phyloP scores from a whole-genome alignment of 1,140 invertebrate genomes.

The Hylaeus volcanicus region DNA sequence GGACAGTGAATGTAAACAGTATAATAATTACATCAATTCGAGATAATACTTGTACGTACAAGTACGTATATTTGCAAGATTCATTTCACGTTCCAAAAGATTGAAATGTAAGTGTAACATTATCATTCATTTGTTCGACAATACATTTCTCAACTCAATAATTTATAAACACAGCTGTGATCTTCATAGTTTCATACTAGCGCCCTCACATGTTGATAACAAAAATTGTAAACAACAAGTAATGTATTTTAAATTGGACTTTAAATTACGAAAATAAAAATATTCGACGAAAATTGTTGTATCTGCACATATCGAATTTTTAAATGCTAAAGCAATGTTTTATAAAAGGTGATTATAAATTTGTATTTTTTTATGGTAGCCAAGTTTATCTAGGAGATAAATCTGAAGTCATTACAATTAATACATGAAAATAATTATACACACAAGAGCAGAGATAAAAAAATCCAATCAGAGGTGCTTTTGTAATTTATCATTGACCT shows the following conservation, averaged over 20 bases:
- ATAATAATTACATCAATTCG: neutral
- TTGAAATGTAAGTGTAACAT: neutral
- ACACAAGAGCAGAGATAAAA: slow-evolving; percentile 46
- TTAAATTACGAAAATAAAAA: neutral
- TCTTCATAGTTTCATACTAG: neutral
- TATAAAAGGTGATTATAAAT: neutral
- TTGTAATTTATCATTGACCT: slow-evolving; percentile 52
- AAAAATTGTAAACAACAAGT: neutral
- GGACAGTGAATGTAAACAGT: neutral
- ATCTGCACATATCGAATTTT: neutral
- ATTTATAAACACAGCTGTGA: slow-evolving; percentile 13
- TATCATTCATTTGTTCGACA: neutral
- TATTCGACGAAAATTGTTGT: neutral
- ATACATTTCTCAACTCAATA: neutral
- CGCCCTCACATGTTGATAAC: neutral
- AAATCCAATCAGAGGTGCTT: slow-evolving; percentile 40
- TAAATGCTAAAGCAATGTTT: neutral
- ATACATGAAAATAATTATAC: slow-evolving; percentile 47
- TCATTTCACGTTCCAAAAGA: neutral
- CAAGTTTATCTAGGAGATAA: slow-evolving; percentile 24
- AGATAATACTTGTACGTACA: neutral
- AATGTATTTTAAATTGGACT: neutral
- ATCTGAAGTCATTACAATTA: slow-evolving; percentile 52
- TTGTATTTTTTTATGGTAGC: neutral
- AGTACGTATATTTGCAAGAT: neutral